These are phyloP conservation scores for Thinocorus orbignyianus DNA, from an alignment of 2,113 vertebrate genomes.

Conservation along the genomic window DNA sequence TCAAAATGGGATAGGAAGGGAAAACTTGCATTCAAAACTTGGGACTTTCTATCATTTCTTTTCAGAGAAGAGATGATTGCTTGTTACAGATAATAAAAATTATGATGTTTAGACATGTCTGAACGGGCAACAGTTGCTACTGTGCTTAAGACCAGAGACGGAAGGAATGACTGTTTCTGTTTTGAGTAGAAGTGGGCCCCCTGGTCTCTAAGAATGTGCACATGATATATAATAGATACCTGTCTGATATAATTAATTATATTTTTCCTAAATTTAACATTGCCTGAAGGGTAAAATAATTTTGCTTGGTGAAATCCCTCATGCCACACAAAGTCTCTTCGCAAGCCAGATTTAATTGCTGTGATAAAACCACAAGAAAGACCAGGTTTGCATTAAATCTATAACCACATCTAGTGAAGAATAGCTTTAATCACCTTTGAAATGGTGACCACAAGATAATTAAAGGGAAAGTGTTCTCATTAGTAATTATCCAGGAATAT, in stretches of 20 bases:
- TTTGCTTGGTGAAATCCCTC: constrained; percentile 85
- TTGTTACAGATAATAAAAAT: constrained; percentile 32
- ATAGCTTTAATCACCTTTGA: constrained; percentile 91
- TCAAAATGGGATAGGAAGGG: not conserved
- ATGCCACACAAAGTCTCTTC: constrained; percentile 90
- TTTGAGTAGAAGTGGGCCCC: constrained; percentile 62
- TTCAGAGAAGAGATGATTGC: not conserved
- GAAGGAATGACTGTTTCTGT: not conserved
- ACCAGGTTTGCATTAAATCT: constrained; percentile 93
- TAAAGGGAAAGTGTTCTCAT: constrained; percentile 90
- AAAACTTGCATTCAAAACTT: not conserved
- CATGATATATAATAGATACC: constrained; percentile 84
- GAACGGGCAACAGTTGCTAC: constrained; percentile 5
- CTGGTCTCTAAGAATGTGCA: constrained; percentile 68
- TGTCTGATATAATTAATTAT: constrained; percentile 94
- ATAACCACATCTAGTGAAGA: constrained; percentile 88
- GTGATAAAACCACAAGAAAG: constrained; percentile 96
- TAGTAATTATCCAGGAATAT: constrained; percentile 82
- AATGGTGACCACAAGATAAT: constrained; percentile 94
- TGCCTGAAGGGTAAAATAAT: constrained; percentile 85
- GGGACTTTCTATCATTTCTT: not conserved
- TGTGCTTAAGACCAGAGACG: not conserved
- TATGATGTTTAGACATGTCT: not conserved
- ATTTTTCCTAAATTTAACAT: constrained; percentile 92
- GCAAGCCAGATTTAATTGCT: constrained; percentile 94